Evolutionary conservation across 2,888 invertebrate species (phyloP).

Genomic region (Sipha maydis): DNA sequence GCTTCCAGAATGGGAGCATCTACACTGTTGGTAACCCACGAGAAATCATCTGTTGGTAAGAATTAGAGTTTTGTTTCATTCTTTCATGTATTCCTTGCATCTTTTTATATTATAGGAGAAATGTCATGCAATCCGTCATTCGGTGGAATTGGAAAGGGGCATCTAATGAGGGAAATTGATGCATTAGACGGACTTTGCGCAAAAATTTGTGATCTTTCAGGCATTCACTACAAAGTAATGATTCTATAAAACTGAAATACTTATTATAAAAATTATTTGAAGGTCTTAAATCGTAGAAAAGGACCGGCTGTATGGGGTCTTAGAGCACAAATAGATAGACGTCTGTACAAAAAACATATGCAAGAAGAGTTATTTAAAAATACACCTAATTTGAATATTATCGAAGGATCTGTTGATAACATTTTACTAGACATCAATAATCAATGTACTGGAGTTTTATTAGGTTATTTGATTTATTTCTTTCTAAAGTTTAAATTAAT

Average conservation of each 20-base stretch:
- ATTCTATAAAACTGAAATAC: constrained; percentile 4
- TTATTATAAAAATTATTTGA: constrained; percentile 27
- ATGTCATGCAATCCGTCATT: constrained; percentile 96
- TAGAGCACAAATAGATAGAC: constrained; percentile 87
- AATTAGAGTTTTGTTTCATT: background rate
- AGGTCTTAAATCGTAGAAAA: constrained; percentile 68
- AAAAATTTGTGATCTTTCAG: constrained; percentile 82
- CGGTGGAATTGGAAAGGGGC: constrained; percentile 92
- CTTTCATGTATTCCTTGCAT: background rate
- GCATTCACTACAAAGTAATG: constrained; percentile 79
- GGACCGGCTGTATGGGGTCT: constrained; percentile 92
- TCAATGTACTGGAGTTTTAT: constrained; percentile 70
- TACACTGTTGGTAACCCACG: constrained; percentile 85
- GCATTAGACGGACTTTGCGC: constrained; percentile 87
- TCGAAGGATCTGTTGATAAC: constrained; percentile 82
- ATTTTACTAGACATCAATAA: constrained; percentile 72
- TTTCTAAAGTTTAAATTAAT: background rate
- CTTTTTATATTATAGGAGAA: constrained; percentile 73
- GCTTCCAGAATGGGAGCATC: constrained; percentile 83
- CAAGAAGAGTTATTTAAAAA: constrained; percentile 76
- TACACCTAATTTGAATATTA: constrained; percentile 75
- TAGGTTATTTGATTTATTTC: constrained; percentile 67
- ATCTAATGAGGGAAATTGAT: constrained; percentile 87
- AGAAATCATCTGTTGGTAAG: constrained; percentile 81
- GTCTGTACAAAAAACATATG: constrained; percentile 79